Base-by-base conservation (phyloP, 2,113 vertebrate species). In the Hiodon alosoides region DNA sequence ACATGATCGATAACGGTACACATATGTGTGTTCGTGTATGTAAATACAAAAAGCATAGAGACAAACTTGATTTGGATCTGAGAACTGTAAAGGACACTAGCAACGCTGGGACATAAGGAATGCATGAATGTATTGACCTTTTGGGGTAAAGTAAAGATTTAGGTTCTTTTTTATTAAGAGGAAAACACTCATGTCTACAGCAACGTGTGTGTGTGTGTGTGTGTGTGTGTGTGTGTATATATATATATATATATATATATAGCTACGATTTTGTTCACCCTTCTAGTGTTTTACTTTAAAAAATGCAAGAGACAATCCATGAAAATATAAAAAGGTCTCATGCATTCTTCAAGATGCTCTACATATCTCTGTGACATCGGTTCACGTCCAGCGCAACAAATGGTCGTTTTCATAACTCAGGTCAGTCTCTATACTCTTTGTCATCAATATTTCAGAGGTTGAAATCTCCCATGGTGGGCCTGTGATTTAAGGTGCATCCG, bases 401-500 rank as follows among this genome's bases (percentile, higher is more conserved):
- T 9, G 9, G 9, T 59, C 14, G 58, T 9, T 59, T 14, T 59
- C 58, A 59, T 59, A 9, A 59, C 58, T 59, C 58, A 14, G 58
- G 4, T 59, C 7, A 14, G 7, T 9, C 58, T 3, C 74, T 52
- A 4, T 48, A 68, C 17, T 9, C 78, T 89, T 67, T 67, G 7
- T 47, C 2, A 67, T 67, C 65, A 67, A 67, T 47, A 67, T 48
- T 67, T 67, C 17, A 67, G 9, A 9, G 7, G 11, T 47, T 7
- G 17, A 67, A 9, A 5, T 8, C 4, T 67, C 13, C 11, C 46
- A 10, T 47, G 46, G 46, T 67, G 11, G 65, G 46, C 58, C 31
- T 67, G 65, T 11, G 46, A 11, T 59, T 47, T 67, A 5, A 64
- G 3, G 16, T 64, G 61, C 54, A 7, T 57, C 5, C 5, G 54